Base-by-base conservation (phyloP, 2,888 invertebrate genomes). In the Epinotia nisella region DNA sequence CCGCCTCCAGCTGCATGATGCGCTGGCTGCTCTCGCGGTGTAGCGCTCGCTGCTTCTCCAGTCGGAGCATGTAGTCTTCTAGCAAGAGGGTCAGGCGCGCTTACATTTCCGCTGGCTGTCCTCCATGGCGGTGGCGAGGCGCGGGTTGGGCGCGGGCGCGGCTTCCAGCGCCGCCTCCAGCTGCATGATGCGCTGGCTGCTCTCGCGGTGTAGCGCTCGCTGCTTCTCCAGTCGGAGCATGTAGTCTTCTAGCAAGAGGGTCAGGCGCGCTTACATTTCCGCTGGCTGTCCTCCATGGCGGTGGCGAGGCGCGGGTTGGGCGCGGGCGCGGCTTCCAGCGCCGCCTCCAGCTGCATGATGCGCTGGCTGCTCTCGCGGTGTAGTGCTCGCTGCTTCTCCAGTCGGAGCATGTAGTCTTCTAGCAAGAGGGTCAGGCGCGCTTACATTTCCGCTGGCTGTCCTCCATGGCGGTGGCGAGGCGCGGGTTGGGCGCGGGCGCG, bases 391-490 rank as follows among this genome's bases (percentile, higher is more conserved):
- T 98, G 93, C 86, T 97, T 96, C 81, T 97, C 97, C 75, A 97
- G 94, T 70, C 98, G 95, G 76, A 96, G 95, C 78, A 96, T 96
- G 64, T 97, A 96, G 86, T 98, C 98, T 81, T 98, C 98, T 75
- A 98, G 86, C 76, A 97, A 91, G 68, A 24, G 24, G 24, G 24
- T 24, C 24, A 24, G 24, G 24, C 24, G 24, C 3, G 24, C 24
- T 24, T 24, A 3, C 13, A n/a, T n/a, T n/a, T n/a, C n/a, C n/a
- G n/a, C n/a, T n/a, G n/a, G n/a, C n/a, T n/a, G n/a, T n/a, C n/a
- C n/a, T n/a, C n/a, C n/a, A n/a, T n/a, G n/a, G n/a, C n/a, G n/a
- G n/a, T n/a, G n/a, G n/a, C n/a, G n/a, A n/a, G n/a, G n/a, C n/a
- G n/a, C n/a, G n/a, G n/a, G n/a, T n/a, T n/a, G n/a, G n/a, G n/a